Conservation (phyloP, 2,797 vertebrate species). For the Melanogrammus aeglefinus region DNA sequence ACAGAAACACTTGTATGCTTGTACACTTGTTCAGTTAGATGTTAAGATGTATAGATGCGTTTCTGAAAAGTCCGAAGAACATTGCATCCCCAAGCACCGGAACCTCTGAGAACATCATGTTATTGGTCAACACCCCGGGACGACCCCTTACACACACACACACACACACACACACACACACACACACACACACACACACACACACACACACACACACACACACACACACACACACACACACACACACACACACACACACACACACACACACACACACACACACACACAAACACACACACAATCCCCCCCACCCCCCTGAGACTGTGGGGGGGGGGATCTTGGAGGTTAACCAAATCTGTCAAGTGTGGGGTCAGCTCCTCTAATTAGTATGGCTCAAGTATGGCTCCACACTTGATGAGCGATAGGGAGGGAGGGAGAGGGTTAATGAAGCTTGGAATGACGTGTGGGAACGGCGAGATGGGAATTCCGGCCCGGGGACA, state of each 20-base stretch:
- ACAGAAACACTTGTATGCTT: not conserved
- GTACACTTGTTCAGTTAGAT: not conserved
- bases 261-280: no score
- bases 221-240: no score
- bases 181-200: no score
- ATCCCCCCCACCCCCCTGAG: no score
- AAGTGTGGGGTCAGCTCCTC: constrained; percentile 40
- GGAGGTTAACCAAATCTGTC: constrained; percentile 53
- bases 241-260: no score
- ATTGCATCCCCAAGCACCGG: not conserved
- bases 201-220: no score
- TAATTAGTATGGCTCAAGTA: no score
- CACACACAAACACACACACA: no score
- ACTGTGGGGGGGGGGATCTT: constrained; percentile 39
- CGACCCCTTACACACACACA: no score
- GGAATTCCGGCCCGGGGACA: constrained; percentile 21
- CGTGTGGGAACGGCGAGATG: constrained; percentile 34
- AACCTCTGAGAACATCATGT: not conserved
- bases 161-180: no score
- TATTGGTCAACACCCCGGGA: not conserved
- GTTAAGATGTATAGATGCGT: not conserved
- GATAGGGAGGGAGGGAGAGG: constrained; percentile 49
- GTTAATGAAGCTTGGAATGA: constrained; percentile 61
- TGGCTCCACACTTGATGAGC: constrained; percentile 48
- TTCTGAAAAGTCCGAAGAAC: not conserved